Conservation (phyloP, 2,797 vertebrate species). For the Takifugu rubripes region DNA sequence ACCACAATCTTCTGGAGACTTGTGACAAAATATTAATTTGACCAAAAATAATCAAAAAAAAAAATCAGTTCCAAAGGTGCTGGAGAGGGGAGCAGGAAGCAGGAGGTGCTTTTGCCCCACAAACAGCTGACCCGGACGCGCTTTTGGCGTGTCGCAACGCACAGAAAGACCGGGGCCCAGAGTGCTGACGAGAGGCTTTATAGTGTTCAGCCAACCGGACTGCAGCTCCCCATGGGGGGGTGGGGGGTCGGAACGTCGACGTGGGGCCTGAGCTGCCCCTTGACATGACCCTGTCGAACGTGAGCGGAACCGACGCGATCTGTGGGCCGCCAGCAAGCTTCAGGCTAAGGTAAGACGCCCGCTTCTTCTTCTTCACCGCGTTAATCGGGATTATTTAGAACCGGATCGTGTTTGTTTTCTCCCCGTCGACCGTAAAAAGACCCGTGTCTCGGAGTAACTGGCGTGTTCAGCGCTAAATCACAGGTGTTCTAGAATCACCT, state of each 20-base stretch:
- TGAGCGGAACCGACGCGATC: constrained; percentile 41
- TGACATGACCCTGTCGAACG: constrained; percentile 62
- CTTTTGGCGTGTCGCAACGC: constrained; percentile 50
- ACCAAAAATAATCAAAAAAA: too few relatives aligned
- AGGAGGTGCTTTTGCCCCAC: not conserved
- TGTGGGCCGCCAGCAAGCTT: constrained; percentile 30
- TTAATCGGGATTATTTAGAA: too few relatives aligned
- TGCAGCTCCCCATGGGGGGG: not conserved
- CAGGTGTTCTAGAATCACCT: constrained; percentile 65
- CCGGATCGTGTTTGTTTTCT: not conserved
- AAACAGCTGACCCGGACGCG: constrained; percentile 28
- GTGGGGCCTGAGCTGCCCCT: constrained; percentile 25
- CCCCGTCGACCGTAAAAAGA: not conserved
- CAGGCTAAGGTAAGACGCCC: constrained; percentile 61
- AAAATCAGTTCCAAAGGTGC: too few relatives aligned
- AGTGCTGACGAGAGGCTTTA: constrained; percentile 73
- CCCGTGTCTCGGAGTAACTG: not conserved
- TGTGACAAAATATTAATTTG: too few relatives aligned
- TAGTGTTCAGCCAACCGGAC: constrained; percentile 6
- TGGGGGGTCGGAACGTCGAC: not conserved
- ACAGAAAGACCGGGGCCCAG: constrained; percentile 58
- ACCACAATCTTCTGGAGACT: too few relatives aligned
- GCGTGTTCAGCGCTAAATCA: constrained; percentile 6
- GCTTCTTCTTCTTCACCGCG: not conserved
- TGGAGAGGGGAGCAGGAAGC: too few relatives aligned